Evolutionary conservation across 2,888 invertebrate species (phyloP).

Genomic region (Drosophila nigricruria): DNA sequence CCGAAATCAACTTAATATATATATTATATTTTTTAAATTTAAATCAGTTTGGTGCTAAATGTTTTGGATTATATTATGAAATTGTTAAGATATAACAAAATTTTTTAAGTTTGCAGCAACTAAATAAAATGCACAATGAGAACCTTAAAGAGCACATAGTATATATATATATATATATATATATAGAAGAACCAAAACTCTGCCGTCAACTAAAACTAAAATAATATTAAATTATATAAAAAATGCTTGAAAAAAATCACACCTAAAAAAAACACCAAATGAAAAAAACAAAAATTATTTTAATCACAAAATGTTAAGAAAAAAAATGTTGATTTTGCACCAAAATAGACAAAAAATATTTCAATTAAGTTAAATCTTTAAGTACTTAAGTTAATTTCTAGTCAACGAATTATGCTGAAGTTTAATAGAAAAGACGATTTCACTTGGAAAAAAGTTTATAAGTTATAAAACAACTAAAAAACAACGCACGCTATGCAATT

Average conservation of each 20-base stretch:
- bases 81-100: slow-evolving; percentile 47
- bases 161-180: slow-evolving; percentile 33
- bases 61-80: slow-evolving; percentile 51
- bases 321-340: slow-evolving; percentile 52
- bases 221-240: slow-evolving; percentile 6
- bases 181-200: slow-evolving; percentile 52
- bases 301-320: slow-evolving; percentile 44
- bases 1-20: slow-evolving; percentile 29
- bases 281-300: slow-evolving; percentile 20
- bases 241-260: slow-evolving; percentile 20
- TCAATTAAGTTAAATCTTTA: slow-evolving; percentile 52
- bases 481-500: slow-evolving; percentile 64
- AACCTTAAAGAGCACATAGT: slow-evolving; percentile 23
- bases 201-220: slow-evolving; percentile 41
- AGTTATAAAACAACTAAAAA: slow-evolving; percentile 20
- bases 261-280: slow-evolving; percentile 39
- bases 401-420: slow-evolving; percentile 80
- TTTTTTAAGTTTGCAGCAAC: slow-evolving; percentile 70
- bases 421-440: slow-evolving; percentile 44
- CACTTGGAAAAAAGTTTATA: slow-evolving; percentile 32
- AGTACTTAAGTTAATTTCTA: slow-evolving; percentile 79
- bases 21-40: slow-evolving; percentile 38
- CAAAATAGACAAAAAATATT: slow-evolving; percentile 43
- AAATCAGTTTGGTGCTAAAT: slow-evolving; percentile 73
- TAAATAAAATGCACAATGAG: slow-evolving; percentile 32